Evolutionary conservation across 2,113 vertebrate species (phyloP), one percentile per base, ranked within the genome.

Genomic region (Tricholaema leucomelas): DNA sequence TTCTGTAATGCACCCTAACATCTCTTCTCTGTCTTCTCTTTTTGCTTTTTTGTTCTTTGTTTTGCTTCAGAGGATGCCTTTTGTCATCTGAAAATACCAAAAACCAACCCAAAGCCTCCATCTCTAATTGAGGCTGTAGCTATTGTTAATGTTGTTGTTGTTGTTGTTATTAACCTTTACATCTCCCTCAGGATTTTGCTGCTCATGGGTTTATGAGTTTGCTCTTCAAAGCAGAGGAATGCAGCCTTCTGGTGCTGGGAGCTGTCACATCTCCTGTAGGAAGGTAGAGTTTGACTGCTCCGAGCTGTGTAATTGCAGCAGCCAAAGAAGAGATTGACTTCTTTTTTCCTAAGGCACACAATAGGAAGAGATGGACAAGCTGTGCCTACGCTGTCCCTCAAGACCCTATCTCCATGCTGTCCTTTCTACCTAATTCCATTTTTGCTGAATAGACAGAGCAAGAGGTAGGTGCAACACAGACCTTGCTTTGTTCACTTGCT

Each of bases 211-310:
- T 94, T 88, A 85, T 80, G 81, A 94, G 67, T 87, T 56, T 79
- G 33, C 16, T 92, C 84, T 92, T 94, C 91, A 94, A 94, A 95
- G 78, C 0, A 77, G 48, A 92, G 6, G 74, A 82, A 73, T 64
- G 50, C 56, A 85, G 56, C 74, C 84, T 63, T 88, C 78, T 93
- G 81, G 81, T 0, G 0, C 75, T 85, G 56, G 14, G 28, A 91
- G 46, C 88, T 94, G 92, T 94, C 87, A 91, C n/a, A 85, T 75
- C 38, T 87, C 58, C 65, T 94, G 40, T 63, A 73, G 27, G 42
- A 94, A 95, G 90, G 88, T 79, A 95, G 81, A 66, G 56, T 74
- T 65, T 87, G 86, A 87, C 88, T 90, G 64, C 46, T 92, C 80
- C 73, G 50, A 91, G 75, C 64, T 80, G 27, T 56, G 21, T 56